Evolutionary conservation across 2,113 vertebrate species (phyloP).

Genomic region (Ivindomyrus marchei): DNA sequence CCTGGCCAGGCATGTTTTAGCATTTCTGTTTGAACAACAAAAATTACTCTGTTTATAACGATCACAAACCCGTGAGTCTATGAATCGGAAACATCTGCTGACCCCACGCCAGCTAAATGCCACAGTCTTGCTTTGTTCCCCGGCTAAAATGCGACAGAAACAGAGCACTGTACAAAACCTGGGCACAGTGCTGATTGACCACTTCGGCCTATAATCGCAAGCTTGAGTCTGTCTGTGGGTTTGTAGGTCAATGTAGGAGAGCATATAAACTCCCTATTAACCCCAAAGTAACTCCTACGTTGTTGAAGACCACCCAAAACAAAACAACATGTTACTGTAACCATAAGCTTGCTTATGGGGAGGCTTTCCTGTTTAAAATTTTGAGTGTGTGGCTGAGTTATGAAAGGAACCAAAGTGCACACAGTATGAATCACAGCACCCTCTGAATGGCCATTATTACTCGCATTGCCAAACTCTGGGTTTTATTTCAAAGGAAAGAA

Average conservation of each 20-base stretch:
- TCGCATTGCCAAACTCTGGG: conserved; percentile 53
- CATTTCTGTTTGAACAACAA: not conserved
- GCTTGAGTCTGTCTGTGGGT: not conserved
- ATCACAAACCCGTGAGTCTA: not conserved
- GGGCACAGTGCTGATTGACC: not conserved
- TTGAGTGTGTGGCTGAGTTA: conserved; percentile 12
- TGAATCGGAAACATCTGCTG: not conserved
- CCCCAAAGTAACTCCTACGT: not conserved
- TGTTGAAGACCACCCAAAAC: not conserved
- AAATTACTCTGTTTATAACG: not conserved
- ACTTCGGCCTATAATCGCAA: not conserved
- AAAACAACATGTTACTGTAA: not conserved
- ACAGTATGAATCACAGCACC: conserved; percentile 22
- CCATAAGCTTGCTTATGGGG: not conserved
- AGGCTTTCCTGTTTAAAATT: not conserved
- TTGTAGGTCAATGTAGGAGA: not conserved
- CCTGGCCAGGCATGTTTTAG: too few species aligned
- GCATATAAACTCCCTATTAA: not conserved
- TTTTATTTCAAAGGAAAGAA: conserved; percentile 63
- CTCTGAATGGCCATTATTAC: conserved; percentile 47
- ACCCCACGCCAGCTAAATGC: not conserved
- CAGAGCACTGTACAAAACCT: not conserved
- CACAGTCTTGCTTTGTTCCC: not conserved
- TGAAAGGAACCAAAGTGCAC: not conserved
- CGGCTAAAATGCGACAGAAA: not conserved